Conservation (phyloP, 2,797 vertebrate genomes). For the Aotus griseimembra region DNA sequence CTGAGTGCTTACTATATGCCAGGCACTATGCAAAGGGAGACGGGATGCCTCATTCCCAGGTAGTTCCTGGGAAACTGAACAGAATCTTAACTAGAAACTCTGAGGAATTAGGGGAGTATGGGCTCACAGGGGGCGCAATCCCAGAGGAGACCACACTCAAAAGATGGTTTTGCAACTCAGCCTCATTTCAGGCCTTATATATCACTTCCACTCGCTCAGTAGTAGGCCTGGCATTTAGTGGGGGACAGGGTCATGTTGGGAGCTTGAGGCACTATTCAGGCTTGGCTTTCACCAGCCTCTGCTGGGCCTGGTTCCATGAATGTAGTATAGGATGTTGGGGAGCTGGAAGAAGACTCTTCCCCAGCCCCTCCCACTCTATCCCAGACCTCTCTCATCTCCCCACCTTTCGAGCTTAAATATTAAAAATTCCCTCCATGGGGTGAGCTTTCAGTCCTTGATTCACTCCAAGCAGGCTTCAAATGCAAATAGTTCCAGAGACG, state of each 20-base stretch:
- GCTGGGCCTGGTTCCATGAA: background rate
- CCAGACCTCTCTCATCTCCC: background rate
- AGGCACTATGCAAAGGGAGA: constrained; percentile 49
- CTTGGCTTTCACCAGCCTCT: background rate
- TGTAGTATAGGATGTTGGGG: background rate
- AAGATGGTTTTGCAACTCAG: background rate
- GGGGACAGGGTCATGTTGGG: background rate
- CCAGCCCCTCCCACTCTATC: background rate
- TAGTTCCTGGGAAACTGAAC: background rate
- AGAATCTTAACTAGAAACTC: background rate
- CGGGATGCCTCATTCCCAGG: background rate
- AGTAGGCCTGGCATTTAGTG: background rate
- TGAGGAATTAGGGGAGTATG: background rate
- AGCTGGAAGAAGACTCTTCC: background rate
- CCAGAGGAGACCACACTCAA: background rate
- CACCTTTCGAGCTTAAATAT: background rate
- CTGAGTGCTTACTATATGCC: constrained; percentile 78
- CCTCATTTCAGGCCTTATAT: background rate
- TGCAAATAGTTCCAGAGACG: background rate
- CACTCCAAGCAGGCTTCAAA: background rate
- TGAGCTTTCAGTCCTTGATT: background rate
- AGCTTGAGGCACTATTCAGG: background rate
- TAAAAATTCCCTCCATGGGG: background rate
- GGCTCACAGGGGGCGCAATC: background rate
- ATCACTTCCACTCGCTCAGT: background rate